Evolutionary conservation across 2,113 vertebrate species (phyloP), one percentile per base, ranked within the genome.

Genomic region (Urocynchramus pylzowi): DNA sequence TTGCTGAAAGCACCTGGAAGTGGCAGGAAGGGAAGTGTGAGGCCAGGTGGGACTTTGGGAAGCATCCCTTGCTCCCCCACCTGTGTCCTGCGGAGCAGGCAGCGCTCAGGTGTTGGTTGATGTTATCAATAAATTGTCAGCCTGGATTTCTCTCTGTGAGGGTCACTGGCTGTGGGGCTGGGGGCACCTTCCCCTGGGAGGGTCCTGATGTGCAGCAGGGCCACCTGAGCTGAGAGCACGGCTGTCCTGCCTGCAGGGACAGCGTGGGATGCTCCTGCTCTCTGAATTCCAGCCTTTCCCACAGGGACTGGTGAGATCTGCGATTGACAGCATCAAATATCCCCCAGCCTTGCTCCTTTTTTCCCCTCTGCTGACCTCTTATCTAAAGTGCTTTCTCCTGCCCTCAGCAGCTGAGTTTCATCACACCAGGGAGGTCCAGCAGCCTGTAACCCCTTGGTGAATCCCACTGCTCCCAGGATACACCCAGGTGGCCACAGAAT

Each of bases 81-180:
- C 77, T 24, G 28, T 53, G 81, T 42, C 44, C 53, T 44, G 45
- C 10, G 4, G 68, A 91, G 97, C 96, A 81, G 54, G 60, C 50
- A 54, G 80, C 1, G 93, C 97, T 94, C 65, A 97, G 78, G 98
- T 98, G 98, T 98, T 96, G 96, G 96, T 94, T 98, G 98, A 98
- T 98, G 97, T 81, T 95, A 97, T 98, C 98, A 97, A 98, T 98
- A 97, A 98, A 97, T 98, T 77, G 95, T 96, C 97, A 98, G 95
- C 86, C 90, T 60, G 84, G 27, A 64, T 94, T 75, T 76, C 91
- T 57, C 57, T 70, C 35, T 4, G 91, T n/a, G 76, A 95, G 96
- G 95, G 96, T 96, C 96, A 68, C 56, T 24, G 57, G 78, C 95
- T 78, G 19, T 9, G 10, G 74, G 63, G 92, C 63, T 71, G 92